phyloP scores from a whole-genome alignment of 2,113 vertebrate species.

The Cebidichthys violaceus region DNA sequence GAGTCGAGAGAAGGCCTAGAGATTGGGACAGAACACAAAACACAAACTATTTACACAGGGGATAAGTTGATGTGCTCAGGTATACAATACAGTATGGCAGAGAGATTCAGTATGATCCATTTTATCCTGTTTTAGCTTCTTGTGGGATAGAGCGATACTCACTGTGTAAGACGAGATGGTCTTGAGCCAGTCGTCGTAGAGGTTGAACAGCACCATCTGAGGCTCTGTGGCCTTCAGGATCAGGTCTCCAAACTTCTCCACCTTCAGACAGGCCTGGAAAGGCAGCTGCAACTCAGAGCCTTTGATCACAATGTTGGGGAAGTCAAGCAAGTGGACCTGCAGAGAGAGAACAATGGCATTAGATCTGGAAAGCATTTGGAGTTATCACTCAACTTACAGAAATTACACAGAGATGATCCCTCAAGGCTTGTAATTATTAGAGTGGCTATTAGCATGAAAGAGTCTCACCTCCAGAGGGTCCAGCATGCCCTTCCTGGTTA shows the following conservation, averaged over 20 bases:
- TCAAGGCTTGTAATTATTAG: neutral
- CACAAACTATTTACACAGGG: slow-evolving; percentile 31
- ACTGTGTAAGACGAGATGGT: slow-evolving; percentile 99
- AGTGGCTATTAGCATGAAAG: neutral
- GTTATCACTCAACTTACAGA: neutral
- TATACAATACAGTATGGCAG: neutral
- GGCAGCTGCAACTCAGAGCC: slow-evolving; percentile 98
- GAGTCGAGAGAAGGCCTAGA: slow-evolving; percentile 97
- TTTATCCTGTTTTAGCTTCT: neutral
- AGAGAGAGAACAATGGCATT: slow-evolving; percentile 3
- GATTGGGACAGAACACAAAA: slow-evolving; percentile 15
- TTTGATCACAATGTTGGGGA: slow-evolving; percentile 99
- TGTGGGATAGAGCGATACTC: slow-evolving; percentile 39
- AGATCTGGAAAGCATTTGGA: neutral
- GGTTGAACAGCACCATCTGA: slow-evolving; percentile 99
- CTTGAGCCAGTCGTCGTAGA: slow-evolving; percentile 99
- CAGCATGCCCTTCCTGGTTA: slow-evolving; percentile 98
- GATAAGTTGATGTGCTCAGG: neutral
- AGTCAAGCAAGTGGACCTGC: slow-evolving; percentile 98
- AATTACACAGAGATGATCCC: neutral
- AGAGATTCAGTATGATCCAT: neutral
- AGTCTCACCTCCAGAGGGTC: slow-evolving; percentile 93
- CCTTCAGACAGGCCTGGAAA: slow-evolving; percentile 99
- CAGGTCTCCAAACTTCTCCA: slow-evolving; percentile 98
- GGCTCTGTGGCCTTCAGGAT: slow-evolving; percentile 99